Base-by-base conservation (phyloP, 1,140 invertebrate genomes). In the Subanguina moxae region DNA sequence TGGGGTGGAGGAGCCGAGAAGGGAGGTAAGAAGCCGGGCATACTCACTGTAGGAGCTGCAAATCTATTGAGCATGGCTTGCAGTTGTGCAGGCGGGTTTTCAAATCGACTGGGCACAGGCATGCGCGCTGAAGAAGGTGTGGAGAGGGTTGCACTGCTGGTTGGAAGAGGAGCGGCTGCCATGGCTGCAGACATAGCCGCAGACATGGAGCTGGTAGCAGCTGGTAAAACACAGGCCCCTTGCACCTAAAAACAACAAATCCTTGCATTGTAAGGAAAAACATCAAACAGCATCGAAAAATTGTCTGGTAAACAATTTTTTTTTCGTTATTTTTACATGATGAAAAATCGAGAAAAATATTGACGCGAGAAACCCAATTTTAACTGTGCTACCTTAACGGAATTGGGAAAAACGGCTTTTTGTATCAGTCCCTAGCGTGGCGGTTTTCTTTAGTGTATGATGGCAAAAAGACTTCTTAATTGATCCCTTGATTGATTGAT, bases 211-310 rank as follows among this genome's bases (percentile, higher is more conserved):
- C 48, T 52, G 8, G 48, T 19, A 15, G 48, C 48, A 52, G 48
- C n/a, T 21, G 48, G 48, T 15, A 52, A 52, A 52, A 25, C n/a
- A 52, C n/a, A 21, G 48, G 32, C 32, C 11, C 23, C 48, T 52
- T 19, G 48, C n/a, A 52, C 48, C 48, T 52, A 52, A 7, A 52
- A 52, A 21, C n/a, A 52, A 52, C n/a, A 52, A 52, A 52, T 52
- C 3, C 32, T 38, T 38, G 32, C 11, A 38, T 11, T 38, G 32
- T 5, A 38, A 5, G 32, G 32, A 38, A 38, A n/a, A n/a, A n/a
- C n/a, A n/a, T n/a, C n/a, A n/a, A n/a, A n/a, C n/a, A n/a, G n/a
- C 43, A 45, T 45, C 3, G 32, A 5, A 38, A 3, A 5, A 38
- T 38, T 38, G 32, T 38, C 11, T 38, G 32, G 32, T 38, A 11